These are phyloP conservation scores for Leucophenga montana DNA, from an alignment of 2,888 invertebrate species.

Conservation along the genomic window DNA sequence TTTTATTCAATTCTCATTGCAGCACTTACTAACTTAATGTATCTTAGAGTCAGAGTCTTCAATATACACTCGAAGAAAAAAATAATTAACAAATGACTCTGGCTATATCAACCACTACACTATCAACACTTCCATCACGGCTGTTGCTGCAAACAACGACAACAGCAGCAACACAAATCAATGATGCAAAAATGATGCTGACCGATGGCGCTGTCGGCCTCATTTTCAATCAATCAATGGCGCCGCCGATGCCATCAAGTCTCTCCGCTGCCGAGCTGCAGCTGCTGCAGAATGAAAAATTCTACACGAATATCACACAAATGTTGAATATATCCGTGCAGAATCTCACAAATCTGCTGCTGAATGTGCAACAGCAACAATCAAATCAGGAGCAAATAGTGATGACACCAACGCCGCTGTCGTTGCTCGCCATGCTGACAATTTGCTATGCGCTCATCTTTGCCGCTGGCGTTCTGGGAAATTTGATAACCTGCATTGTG, in stretches of 20 bases:
- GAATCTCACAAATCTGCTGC: slow-evolving; percentile 64
- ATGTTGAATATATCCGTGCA: slow-evolving; percentile 68
- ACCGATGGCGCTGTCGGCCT: slow-evolving; percentile 4
- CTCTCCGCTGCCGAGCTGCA: slow-evolving; percentile 24
- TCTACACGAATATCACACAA: slow-evolving; percentile 68
- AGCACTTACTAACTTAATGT: too few species aligned
- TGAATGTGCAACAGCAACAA: slow-evolving; percentile 40
- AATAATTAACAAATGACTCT: neutral
- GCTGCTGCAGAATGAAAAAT: slow-evolving; percentile 64
- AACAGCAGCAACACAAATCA: neutral
- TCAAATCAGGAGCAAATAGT: slow-evolving; percentile 28
- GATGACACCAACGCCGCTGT: slow-evolving; percentile 44
- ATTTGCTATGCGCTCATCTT: slow-evolving; percentile 78
- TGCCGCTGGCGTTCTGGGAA: slow-evolving; percentile 85
- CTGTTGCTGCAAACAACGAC: neutral
- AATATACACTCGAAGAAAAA: neutral
- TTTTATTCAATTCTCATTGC: too few species aligned
- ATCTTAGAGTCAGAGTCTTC: neutral
- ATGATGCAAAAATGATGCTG: slow-evolving; percentile 13
- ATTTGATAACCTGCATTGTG: slow-evolving; percentile 88
- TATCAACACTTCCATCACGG: neutral
- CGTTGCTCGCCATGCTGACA: slow-evolving; percentile 76
- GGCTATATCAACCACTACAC: neutral
- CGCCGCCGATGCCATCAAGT: neutral
- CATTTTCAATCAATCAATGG: slow-evolving; percentile 5